A percentile compares a stretch with the other conserved stretches of the same genome.
Evolutionary conservation across 2,888 invertebrate genomes (phyloP).

Genomic region (Lochmaea crataegi): DNA sequence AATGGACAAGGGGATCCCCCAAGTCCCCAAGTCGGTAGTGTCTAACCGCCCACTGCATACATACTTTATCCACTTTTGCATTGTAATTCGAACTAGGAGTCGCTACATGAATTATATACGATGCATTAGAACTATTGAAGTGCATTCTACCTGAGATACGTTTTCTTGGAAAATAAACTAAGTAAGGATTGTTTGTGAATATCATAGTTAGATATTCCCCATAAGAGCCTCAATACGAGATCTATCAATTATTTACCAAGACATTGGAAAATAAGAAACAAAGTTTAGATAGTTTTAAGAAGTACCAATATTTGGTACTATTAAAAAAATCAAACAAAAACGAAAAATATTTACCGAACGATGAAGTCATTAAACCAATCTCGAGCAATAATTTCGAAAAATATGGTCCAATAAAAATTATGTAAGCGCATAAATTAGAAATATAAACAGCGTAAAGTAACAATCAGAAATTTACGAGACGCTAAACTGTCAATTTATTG

Average conservation of each 20-base stretch:
- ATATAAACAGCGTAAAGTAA: conserved; percentile 44
- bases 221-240: no score
- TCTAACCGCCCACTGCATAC: conserved; percentile 42
- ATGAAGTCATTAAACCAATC: conserved; percentile 17
- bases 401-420: conserved; percentile 39
- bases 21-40: conserved; percentile 11
- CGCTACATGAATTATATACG: conserved; percentile 29
- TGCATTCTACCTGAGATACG: background rate
- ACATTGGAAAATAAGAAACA: no score
- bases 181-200: background rate
- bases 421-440: conserved; percentile 44
- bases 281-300: no score
- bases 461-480: conserved; percentile 44
- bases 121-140: conserved; percentile 16
- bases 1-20: conserved; percentile 5
- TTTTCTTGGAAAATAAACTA: background rate
- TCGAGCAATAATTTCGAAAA: conserved; percentile 15
- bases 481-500: conserved; percentile 48
- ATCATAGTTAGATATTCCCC: no score
- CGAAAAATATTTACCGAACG: conserved; percentile 16
- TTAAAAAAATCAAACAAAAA: conserved; percentile 12
- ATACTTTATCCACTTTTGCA: conserved; percentile 52
- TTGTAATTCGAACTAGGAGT: conserved; percentile 45
- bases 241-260: no score
- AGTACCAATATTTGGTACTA: background rate